Evolutionary conservation across 2,888 invertebrate genomes (phyloP), one percentile per base, ranked within the genome.

Genomic region (Eupithecia subumbrata): DNA sequence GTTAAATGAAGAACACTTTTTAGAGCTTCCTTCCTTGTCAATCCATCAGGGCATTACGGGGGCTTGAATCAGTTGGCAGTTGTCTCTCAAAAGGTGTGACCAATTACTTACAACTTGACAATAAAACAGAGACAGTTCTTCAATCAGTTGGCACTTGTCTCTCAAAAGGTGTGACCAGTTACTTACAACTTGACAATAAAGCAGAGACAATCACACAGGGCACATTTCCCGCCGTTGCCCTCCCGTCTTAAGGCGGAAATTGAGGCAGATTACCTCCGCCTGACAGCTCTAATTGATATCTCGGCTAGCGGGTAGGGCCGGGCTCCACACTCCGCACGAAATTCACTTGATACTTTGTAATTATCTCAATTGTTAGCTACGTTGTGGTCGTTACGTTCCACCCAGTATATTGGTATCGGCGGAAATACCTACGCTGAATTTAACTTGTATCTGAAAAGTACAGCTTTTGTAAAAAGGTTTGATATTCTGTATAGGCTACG

Each of bases 231-330:
- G n/a, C n/a, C n/a, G n/a, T 3, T 1, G 37, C 37, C 37, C 37
- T 2, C 14, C 22, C 60, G 25, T 14, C 12, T 14, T 22, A 48
- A 14, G 18, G 43, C 16, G 64, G 40, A 7, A 72, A 72, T 64
- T 66, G 72, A 72, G 45, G 37, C 22, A 2, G 48, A 66, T 71
- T 64, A 45, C 72, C 22, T 45, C 34, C 48, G 66, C 72, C 43
- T 30, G 64, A 64, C 60, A 7, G 64, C 9, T 64, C 72, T 66
- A 63, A 72, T 66, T 72, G 63, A 45, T 72, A 64, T 64, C 45
- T 48, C 72, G 25, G 64, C 34, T 64, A 16, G 18, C 64, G 64
- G 34, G 34, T 64, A 34, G 64, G 64, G 30, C 9, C 14, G 60
- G 14, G 14, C 25, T 1, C 56, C 12, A 12, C 66, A 34, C n/a